Base-by-base conservation (phyloP, 1,140 invertebrate genomes). In the Camponotus pennsylvanicus region DNA sequence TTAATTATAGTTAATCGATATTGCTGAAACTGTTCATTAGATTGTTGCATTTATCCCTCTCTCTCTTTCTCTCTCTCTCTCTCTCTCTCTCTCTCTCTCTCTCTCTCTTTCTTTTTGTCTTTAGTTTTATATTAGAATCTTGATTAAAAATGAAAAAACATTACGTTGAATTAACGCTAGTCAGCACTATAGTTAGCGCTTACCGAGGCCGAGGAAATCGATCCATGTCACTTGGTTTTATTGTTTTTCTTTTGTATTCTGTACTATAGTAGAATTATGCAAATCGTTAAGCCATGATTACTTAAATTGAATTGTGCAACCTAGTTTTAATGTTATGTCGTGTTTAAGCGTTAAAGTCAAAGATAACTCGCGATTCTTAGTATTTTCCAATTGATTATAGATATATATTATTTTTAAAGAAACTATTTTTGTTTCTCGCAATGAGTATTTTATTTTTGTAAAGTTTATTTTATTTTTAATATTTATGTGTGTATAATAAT, bases 201-300 rank as follows among this genome's bases (percentile, higher is more conserved):
- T n/a, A 55, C 63, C n/a, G 42, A 69, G 77, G 45, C 34, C n/a
- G 64, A 70, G 34, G 13, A 80, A 70, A 80, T 80, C 45, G 77
- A 80, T 80, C 9, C 27, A 42, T 4, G 42, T 55, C 32, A 32
- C 57, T 78, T 9, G 27, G 11, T 66, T 78, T 49, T 21, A 7
- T 78, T 66, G 42, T 34, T 52, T 37, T 78, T 57, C 18, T 15
- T 7, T 37, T 66, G 11, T 34, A 3, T 52, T 79, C 32, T 52
- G 37, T 52, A 52, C 11, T 67, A 5, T 40, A 52, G 18, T 0
- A 45, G 3, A 42, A 67, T 67, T 55, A 69, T 37, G 45, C 45
- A 11, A 69, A 37, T 69, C 7, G 37, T 61, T n/a, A 8, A 66
- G 21, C n/a, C 32, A 34, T 13, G 15, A 49, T 52, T 21, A 66